Evolutionary conservation across 2,888 invertebrate genomes (phyloP).

Genomic region (Calliopum simillimum): DNA sequence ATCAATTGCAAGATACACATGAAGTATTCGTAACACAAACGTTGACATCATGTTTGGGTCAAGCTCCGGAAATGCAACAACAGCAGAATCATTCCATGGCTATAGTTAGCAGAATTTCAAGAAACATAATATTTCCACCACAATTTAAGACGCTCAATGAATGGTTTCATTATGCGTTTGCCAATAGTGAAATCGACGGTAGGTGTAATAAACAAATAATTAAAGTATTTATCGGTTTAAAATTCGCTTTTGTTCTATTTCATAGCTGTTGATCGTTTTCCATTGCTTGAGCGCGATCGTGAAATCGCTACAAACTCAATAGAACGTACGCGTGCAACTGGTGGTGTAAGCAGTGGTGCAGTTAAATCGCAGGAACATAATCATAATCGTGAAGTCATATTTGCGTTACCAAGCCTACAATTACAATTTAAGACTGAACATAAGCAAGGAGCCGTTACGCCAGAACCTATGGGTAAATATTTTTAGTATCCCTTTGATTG

Average conservation of each 20-base stretch:
- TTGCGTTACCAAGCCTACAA: conserved; percentile 92
- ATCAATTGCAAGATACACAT: conserved; percentile 80
- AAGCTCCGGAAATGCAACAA: conserved; percentile 72
- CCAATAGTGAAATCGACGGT: conserved; percentile 95
- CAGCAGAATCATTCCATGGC: conserved; percentile 89
- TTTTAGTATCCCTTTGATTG: no score
- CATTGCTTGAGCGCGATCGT: conserved; percentile 84
- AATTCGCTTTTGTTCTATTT: conserved; percentile 43
- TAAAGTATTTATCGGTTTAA: neutral
- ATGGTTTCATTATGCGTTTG: conserved; percentile 98
- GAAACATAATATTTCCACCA: conserved; percentile 93
- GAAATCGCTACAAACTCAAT: conserved; percentile 72
- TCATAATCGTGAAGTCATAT: conserved; percentile 94
- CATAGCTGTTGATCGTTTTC: conserved; percentile 89
- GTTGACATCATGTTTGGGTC: conserved; percentile 87
- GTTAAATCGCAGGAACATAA: conserved; percentile 80
- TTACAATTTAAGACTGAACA: conserved; percentile 94
- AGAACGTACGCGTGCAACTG: conserved; percentile 69
- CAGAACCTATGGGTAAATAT: conserved; percentile 73
- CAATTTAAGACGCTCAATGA: conserved; percentile 94
- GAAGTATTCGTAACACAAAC: conserved; percentile 91
- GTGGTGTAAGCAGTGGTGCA: conserved; percentile 67
- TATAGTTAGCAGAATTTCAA: conserved; percentile 90
- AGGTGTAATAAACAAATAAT: conserved; percentile 48
- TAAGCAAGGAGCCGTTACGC: conserved; percentile 80